These are phyloP conservation scores for Pantelozetes paolii DNA, from an alignment of 2,888 invertebrate genomes.

Conservation along the genomic window DNA sequence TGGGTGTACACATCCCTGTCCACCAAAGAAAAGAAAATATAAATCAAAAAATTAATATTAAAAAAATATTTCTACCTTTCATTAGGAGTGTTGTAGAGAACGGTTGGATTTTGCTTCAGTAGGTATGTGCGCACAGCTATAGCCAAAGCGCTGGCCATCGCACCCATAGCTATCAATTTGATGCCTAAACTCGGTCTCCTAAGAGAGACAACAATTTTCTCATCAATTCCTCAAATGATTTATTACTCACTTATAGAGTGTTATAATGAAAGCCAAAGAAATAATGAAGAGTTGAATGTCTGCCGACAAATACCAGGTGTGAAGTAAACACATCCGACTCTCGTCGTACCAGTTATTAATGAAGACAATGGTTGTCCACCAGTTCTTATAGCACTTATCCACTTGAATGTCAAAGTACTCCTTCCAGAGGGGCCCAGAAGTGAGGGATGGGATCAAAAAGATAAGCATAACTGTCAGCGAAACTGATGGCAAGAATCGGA, in stretches of 20 bases:
- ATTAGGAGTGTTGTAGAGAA: constrained; percentile 46
- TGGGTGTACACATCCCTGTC: constrained; percentile 43
- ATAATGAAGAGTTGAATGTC: constrained; percentile 46
- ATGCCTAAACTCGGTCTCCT: constrained; percentile 41
- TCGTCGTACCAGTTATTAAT: constrained; percentile 47
- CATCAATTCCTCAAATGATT: not conserved
- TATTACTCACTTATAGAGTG: constrained; percentile 43
- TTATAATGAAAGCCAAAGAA: constrained; percentile 39
- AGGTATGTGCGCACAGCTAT: constrained; percentile 40
- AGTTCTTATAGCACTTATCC: constrained; percentile 46
- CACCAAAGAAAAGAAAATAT: not conserved
- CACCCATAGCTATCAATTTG: constrained; percentile 18
- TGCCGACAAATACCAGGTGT: constrained; percentile 47
- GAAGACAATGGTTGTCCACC: constrained; percentile 47
- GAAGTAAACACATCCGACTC: constrained; percentile 46
- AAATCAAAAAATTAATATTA: not conserved
- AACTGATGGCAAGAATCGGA: constrained; percentile 45
- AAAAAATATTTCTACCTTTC: constrained; percentile 42
- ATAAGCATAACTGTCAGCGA: constrained; percentile 43
- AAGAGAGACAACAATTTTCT: not conserved
- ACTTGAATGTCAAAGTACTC: constrained; percentile 46
- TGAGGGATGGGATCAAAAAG: constrained; percentile 46
- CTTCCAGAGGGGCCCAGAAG: constrained; percentile 46
- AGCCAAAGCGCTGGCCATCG: constrained; percentile 27
- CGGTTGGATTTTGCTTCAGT: constrained; percentile 41